These are phyloP conservation scores for Theristicus caerulescens DNA, from an alignment of 2,113 vertebrate species.

Conservation along the genomic window DNA sequence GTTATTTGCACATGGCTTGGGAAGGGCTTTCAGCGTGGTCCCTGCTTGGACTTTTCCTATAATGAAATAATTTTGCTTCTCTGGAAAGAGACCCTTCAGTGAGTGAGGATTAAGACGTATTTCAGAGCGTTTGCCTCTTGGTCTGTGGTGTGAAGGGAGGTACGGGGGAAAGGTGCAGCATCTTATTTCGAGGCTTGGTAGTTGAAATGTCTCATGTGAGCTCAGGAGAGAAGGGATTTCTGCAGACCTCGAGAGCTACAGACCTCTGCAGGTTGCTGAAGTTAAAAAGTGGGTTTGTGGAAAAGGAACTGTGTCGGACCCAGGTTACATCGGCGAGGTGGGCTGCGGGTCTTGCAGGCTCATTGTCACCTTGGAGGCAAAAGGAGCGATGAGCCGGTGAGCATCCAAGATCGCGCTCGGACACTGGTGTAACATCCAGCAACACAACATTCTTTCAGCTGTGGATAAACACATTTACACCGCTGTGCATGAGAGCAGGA, in stretches of 20 bases:
- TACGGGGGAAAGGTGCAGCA: not conserved
- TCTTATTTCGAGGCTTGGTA: not conserved
- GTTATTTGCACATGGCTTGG: slow-evolving; percentile 7
- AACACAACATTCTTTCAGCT: not conserved
- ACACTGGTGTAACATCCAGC: not conserved
- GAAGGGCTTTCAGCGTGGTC: not conserved
- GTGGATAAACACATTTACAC: not conserved
- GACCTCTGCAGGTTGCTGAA: not conserved
- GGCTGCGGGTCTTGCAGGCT: not conserved
- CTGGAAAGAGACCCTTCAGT: not conserved
- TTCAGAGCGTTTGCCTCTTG: not conserved
- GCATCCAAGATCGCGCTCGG: not conserved
- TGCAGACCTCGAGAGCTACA: not conserved
- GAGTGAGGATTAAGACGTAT: not conserved
- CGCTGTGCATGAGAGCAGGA: fast-evolving
- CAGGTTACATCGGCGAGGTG: too few relatives aligned
- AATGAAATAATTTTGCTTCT: not conserved
- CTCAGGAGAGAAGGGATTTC: not conserved
- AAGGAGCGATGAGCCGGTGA: not conserved
- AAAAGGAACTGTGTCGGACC: not conserved
- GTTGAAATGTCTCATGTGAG: not conserved
- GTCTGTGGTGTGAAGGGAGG: not conserved
- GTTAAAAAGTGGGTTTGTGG: not conserved
- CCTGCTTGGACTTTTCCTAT: not conserved
- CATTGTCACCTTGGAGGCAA: not conserved